Base-by-base conservation (phyloP, 2,888 invertebrate genomes). In the Aleiodes leptofemur region DNA sequence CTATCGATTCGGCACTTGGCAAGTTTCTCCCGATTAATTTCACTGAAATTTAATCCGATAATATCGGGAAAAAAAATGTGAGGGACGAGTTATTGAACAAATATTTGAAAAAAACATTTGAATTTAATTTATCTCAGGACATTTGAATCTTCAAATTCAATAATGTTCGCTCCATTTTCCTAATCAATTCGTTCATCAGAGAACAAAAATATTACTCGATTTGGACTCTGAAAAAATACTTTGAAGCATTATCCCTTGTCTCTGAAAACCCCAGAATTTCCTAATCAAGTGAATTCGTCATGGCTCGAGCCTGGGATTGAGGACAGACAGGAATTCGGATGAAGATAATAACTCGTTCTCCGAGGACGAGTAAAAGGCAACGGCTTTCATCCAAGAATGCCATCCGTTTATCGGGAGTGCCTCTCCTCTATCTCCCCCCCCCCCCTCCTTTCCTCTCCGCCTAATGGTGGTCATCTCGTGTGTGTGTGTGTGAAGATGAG, bases 341-440 rank as follows among this genome's bases (percentile, higher is more conserved):
- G 77, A 82, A 85, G 85, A 85, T 86, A 85, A 85, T 85, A 85
- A 86, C 83, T 86, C 81, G 84, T 83, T 80, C 79, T 76, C 75
- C 79, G 73, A 79, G 83, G 69, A 84, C 82, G 82, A 83, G 84
- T 85, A 83, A 55, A 71, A 68, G 86, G 84, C 85, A 82, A 83
- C 84, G 83, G 77, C 82, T 82, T 78, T 77, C 80, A 82, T 83
- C 80, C 84, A 83, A 82, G 83, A 86, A 86, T 86, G 84, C 81
- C 81, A 85, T 78, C 79, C 79, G 76, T 77, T 51, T 78, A 77
- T 81, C 77, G 64, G 68, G 59, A 76, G 70, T 73, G 76, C 74
- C 74, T 77, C 72, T 77, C 78, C 78, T 75, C 74, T 55, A 77
- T 73, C 76, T 69, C 59, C 59, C 77, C 80, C 77, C 74, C 77